phyloP scores from a whole-genome alignment of 1,140 invertebrate genomes.

The Drosophila gunungcola region DNA sequence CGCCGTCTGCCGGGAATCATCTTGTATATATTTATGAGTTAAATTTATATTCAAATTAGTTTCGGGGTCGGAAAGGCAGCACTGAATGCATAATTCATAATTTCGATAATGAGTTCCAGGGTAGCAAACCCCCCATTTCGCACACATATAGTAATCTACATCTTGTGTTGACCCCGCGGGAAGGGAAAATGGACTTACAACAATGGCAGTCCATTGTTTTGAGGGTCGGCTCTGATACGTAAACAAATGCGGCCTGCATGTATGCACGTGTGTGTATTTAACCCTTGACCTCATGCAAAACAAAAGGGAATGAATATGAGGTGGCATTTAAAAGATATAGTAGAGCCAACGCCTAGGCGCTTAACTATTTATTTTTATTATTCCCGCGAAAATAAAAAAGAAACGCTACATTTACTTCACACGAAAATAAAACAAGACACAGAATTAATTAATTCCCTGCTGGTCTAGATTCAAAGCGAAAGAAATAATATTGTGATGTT shows the following conservation, averaged over 20 bases:
- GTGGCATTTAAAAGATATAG: constrained; percentile 1
- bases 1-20: constrained; percentile 33
- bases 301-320: constrained; percentile 16
- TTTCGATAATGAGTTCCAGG: constrained; percentile 65
- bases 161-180: constrained; percentile 10
- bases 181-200: constrained; percentile 23
- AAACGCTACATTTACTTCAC: constrained; percentile 10
- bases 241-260: constrained; percentile 51
- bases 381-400: constrained; percentile 2
- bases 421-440: background rate
- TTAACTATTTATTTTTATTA: constrained; percentile 55
- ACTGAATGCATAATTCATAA: constrained; percentile 63
- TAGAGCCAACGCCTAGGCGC: constrained; percentile 23
- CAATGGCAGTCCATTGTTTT: constrained; percentile 60
- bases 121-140: constrained; percentile 14
- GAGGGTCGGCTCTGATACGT: constrained; percentile 46
- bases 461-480: background rate
- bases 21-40: constrained; percentile 60
- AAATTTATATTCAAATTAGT: constrained; percentile 64
- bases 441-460: background rate
- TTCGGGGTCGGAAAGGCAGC: background rate
- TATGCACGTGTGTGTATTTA: constrained; percentile 38
- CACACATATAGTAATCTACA: constrained; percentile 22
- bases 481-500: no score
- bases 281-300: constrained; percentile 67